phyloP scores from a whole-genome alignment of 2,888 invertebrate genomes.

The Ophion ellenae region DNA sequence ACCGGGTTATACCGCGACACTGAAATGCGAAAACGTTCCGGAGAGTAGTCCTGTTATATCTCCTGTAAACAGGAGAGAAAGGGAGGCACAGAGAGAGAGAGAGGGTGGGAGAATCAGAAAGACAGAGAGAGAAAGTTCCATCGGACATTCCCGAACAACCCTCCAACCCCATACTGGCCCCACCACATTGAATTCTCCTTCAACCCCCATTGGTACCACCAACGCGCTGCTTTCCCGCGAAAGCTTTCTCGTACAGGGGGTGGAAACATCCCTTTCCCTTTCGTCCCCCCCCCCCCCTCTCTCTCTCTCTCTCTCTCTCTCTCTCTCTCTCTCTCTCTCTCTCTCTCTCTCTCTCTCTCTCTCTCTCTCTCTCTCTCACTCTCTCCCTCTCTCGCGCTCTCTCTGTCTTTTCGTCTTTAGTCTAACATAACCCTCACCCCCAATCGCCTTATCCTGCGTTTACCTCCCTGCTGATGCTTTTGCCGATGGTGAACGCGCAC shows the following conservation, averaged over 20 bases:
- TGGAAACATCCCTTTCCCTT: constrained; percentile 34
- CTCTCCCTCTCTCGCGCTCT: too few species aligned
- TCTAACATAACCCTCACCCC: background rate
- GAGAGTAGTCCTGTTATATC: constrained; percentile 73
- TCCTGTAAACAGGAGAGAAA: constrained; percentile 76
- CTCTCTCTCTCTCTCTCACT: too few species aligned
- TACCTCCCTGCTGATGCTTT: constrained; percentile 36
- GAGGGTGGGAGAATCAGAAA: background rate
- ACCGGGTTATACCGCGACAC: constrained; percentile 69
- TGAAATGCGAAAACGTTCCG: constrained; percentile 64
- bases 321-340: too few species aligned
- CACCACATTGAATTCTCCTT: constrained; percentile 12
- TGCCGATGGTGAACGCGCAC: constrained; percentile 34
- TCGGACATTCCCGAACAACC: constrained; percentile 15
- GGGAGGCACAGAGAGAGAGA: background rate
- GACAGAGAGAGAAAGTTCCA: background rate
- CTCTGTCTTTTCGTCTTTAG: background rate
- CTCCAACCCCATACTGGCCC: constrained; percentile 18
- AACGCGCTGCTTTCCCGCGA: constrained; percentile 68
- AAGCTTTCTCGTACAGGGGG: constrained; percentile 58
- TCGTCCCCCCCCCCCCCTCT: background rate
- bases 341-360: too few species aligned
- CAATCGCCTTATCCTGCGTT: constrained; percentile 23
- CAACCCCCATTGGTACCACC: background rate
- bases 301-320: too few species aligned